These are phyloP conservation scores for Xylota segnis DNA, from an alignment of 2,888 invertebrate genomes.

Conservation along the genomic window DNA sequence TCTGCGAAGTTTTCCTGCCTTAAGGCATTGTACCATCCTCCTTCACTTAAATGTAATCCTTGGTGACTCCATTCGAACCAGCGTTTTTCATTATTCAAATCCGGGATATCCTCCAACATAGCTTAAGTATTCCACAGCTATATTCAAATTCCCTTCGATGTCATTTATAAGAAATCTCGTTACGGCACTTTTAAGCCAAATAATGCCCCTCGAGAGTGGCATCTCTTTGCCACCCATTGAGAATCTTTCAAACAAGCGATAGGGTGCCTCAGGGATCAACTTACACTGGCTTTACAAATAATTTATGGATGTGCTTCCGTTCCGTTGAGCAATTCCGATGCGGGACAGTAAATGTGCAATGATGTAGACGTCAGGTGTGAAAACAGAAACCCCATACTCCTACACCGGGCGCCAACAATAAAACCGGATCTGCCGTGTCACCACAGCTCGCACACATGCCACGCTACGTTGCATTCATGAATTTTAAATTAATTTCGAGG, in stretches of 20 bases:
- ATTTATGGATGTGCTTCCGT: constrained; percentile 70
- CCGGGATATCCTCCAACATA: too few species aligned
- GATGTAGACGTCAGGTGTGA: constrained; percentile 64
- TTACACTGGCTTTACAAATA: constrained; percentile 41
- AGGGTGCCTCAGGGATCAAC: constrained; percentile 2
- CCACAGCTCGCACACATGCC: constrained; percentile 18
- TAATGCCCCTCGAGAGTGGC: not conserved
- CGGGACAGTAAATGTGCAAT: constrained; percentile 75
- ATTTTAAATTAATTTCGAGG: constrained; percentile 74
- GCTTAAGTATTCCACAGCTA: too few species aligned
- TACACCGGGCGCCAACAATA: not conserved
- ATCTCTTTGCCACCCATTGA: not conserved
- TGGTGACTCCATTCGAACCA: too few species aligned
- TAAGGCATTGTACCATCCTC: too few species aligned
- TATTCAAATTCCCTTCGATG: not conserved
- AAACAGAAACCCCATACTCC: constrained; percentile 11
- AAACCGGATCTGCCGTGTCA: constrained; percentile 28
- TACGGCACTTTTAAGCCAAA: not conserved
- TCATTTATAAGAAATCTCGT: not conserved
- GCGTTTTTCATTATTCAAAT: too few species aligned
- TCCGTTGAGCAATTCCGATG: constrained; percentile 65
- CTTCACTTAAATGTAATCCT: too few species aligned
- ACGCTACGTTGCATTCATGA: constrained; percentile 67
- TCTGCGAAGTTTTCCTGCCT: too few species aligned
- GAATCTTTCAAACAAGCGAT: not conserved